Conservation (phyloP, 2,113 vertebrate species). For the Emydocephalus ijimae region DNA sequence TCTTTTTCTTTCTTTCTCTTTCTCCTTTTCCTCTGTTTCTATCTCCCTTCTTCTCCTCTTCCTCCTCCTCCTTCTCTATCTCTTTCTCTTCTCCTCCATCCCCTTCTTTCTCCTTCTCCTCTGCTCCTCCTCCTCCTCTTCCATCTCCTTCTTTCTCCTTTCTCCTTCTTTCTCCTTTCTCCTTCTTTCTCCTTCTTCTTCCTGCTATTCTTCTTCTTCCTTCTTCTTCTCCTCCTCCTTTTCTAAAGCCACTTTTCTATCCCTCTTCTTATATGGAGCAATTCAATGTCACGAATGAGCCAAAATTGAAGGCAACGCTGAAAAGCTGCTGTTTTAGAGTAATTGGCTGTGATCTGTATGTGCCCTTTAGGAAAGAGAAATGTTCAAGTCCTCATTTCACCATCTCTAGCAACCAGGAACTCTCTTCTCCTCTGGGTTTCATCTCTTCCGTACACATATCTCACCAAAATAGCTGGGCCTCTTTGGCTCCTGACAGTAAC, state of each 20-base stretch:
- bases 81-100: too few relatives aligned
- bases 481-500: neutral
- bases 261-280: neutral
- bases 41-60: too few relatives aligned
- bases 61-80: too few relatives aligned
- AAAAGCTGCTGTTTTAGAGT: neutral
- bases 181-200: neutral
- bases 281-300: neutral
- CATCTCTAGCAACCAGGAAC: neutral
- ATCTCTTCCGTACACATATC: neutral
- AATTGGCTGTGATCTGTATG: neutral
- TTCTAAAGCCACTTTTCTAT: neutral
- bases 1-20: too few relatives aligned
- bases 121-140: too few relatives aligned
- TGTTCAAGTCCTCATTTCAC: neutral
- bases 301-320: neutral
- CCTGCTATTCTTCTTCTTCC: neutral
- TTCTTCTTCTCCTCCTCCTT: neutral
- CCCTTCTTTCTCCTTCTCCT: too few relatives aligned
- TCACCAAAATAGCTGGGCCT: neutral
- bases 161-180: too few relatives aligned
- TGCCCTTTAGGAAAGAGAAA: neutral
- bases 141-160: too few relatives aligned
- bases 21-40: neutral
- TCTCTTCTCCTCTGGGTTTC: neutral